These are phyloP conservation scores for Baronia brevicornis DNA, from an alignment of 2,888 invertebrate genomes.

Conservation along the genomic window DNA sequence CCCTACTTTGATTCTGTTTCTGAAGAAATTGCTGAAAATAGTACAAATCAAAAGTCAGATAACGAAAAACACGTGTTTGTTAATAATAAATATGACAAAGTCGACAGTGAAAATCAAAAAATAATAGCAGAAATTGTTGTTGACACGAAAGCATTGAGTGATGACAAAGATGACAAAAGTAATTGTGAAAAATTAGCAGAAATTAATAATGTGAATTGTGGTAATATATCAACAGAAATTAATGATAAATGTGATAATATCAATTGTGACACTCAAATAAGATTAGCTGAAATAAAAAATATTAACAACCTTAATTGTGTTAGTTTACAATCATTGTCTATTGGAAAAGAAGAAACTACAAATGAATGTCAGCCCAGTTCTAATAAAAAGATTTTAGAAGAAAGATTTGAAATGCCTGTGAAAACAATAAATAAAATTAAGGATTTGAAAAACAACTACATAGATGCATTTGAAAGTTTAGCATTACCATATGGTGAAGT, in stretches of 20 bases:
- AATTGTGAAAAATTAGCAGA: constrained; percentile 3
- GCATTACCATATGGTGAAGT: constrained; percentile 31
- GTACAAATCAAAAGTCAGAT: constrained; percentile 7
- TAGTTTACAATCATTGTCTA: constrained; percentile 46
- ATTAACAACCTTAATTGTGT: constrained; percentile 22
- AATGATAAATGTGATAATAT: constrained; percentile 20
- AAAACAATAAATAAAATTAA: no score
- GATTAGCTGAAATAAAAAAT: constrained; percentile 7
- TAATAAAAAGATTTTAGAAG: constrained; percentile 50
- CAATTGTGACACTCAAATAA: constrained; percentile 1
- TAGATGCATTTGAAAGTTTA: constrained; percentile 48
- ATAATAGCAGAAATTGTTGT: no score
- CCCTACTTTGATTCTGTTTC: constrained; percentile 33
- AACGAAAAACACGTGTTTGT: constrained; percentile 28
- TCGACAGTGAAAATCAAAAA: neutral
- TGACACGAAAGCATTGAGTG: constrained; percentile 8
- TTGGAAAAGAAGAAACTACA: constrained; percentile 40
- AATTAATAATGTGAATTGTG: no score
- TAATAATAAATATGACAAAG: constrained; percentile 31
- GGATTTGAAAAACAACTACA: constrained; percentile 43
- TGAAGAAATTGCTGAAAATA: constrained; percentile 9
- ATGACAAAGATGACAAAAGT: constrained; percentile 20
- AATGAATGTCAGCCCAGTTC: constrained; percentile 40
- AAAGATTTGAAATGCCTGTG: constrained; percentile 38
- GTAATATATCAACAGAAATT: constrained; percentile 7